Conservation (phyloP, 2,888 invertebrate genomes). For the Liposcelis brunnea region DNA sequence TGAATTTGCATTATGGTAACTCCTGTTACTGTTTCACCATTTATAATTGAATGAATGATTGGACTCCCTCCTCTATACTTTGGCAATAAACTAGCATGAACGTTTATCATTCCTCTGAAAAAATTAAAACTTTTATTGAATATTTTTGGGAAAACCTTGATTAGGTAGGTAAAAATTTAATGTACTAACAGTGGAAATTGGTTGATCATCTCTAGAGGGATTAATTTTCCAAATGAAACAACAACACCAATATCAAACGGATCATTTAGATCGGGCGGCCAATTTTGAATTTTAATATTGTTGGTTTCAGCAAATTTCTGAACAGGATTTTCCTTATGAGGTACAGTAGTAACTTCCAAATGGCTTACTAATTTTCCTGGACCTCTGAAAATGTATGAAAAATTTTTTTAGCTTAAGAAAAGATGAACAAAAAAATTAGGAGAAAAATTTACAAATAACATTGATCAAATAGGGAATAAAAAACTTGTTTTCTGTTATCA, state of each 20-base stretch:
- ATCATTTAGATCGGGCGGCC: slow-evolving; percentile 39
- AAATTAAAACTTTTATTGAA: slow-evolving; percentile 12
- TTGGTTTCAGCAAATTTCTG: slow-evolving; percentile 46
- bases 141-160: slow-evolving; percentile 10
- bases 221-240: slow-evolving; percentile 85
- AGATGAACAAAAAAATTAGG: too few relatives aligned
- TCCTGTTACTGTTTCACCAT: slow-evolving; percentile 66
- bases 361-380: slow-evolving; percentile 31
- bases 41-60: slow-evolving; percentile 65
- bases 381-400: slow-evolving; percentile 30
- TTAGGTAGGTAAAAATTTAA: background rate
- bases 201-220: slow-evolving; percentile 55
- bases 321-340: slow-evolving; percentile 42
- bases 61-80: slow-evolving; percentile 90
- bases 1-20: slow-evolving; percentile 75
- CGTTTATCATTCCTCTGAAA: slow-evolving; percentile 76
- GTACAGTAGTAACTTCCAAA: slow-evolving; percentile 50
- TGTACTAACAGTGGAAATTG: slow-evolving; percentile 63
- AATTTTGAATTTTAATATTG: slow-evolving; percentile 40
- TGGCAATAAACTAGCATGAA: slow-evolving; percentile 83
- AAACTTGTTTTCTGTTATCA: too few relatives aligned
- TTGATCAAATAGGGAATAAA: too few relatives aligned
- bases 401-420: background rate
- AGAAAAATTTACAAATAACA: too few relatives aligned
- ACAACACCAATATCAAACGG: slow-evolving; percentile 74